Evolutionary conservation across 2,113 vertebrate species (phyloP).

Genomic region (Girardinichthys multiradiatus): DNA sequence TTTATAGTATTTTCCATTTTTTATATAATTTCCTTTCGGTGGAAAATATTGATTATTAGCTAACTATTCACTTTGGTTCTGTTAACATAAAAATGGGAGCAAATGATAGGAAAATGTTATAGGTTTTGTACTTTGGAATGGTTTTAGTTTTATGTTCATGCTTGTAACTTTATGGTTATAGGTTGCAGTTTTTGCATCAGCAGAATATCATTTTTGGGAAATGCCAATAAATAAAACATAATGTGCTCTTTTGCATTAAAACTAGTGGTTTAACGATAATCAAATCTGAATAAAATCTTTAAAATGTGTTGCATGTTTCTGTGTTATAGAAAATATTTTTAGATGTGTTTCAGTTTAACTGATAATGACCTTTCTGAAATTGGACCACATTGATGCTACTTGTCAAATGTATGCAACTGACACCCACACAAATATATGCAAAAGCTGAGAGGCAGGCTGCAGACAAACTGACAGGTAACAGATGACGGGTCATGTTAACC

Average conservation of each 20-base stretch:
- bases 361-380: background rate
- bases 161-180: background rate
- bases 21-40: background rate
- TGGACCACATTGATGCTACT: background rate
- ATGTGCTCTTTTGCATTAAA: no score
- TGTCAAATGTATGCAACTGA: background rate
- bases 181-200: background rate
- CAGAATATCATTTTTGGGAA: background rate
- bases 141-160: background rate
- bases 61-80: background rate
- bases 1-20: background rate
- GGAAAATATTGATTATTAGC: conserved; percentile 2
- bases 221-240: no score
- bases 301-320: background rate
- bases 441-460: background rate
- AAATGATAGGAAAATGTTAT: background rate
- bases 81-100: background rate
- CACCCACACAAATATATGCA: background rate
- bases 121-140: background rate
- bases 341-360: no score
- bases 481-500: no score
- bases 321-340: no score
- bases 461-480: no score
- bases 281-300: background rate
- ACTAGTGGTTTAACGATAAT: background rate